Base-by-base conservation (phyloP, 1,140 invertebrate genomes). In the Heliconius hewitsoni region DNA sequence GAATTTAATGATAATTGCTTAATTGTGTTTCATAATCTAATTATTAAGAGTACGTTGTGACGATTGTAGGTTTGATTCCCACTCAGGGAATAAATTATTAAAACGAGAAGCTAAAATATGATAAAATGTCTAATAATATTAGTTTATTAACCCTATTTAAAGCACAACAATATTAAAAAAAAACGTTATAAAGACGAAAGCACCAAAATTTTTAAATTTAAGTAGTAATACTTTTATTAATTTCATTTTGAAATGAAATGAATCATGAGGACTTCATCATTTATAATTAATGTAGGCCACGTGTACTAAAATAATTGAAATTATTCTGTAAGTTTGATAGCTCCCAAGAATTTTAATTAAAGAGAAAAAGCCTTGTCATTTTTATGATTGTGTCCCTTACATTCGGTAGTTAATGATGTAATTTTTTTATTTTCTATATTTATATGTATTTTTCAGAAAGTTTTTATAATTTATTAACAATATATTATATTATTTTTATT, bases 261-360 rank as follows among this genome's bases (percentile, higher is more conserved):
- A 9, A 11, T 11, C 23, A 8, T 9, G 23, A 11, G 16, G 23
- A 6, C 11, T 27, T 66, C 23, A 66, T 13, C 60, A 66, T 13
- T 66, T 16, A 66, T 66, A 66, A 66, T 66, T 30, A 66, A 66
- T 23, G 60, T 66, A 16, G 23, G 60, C 23, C 60, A 34, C 34
- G 34, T 57, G 23, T 4, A 13, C 60, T n/a, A 27, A 66, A 66
- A 27, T 3, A 66, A 66, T 30, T 8, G 13, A 27, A 66, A 66
- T 66, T 30, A 11, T 30, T 66, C 23, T 30, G 30, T 27, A 27
- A 70, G 55, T 76, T 8, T 76, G 39, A 60, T 66, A 57, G 37
- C 46, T 57, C 71, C 66, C 60, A 73, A 80, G 76, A 76, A 75
- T 18, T 80, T 78, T 76, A 80, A 80, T 76, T 80, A 80, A 80